Percentiles rank a stretch among this genome's conserved stretches.
Conservation (phyloP, 2,113 vertebrate genomes). For the Trachemys scripta region DNA sequence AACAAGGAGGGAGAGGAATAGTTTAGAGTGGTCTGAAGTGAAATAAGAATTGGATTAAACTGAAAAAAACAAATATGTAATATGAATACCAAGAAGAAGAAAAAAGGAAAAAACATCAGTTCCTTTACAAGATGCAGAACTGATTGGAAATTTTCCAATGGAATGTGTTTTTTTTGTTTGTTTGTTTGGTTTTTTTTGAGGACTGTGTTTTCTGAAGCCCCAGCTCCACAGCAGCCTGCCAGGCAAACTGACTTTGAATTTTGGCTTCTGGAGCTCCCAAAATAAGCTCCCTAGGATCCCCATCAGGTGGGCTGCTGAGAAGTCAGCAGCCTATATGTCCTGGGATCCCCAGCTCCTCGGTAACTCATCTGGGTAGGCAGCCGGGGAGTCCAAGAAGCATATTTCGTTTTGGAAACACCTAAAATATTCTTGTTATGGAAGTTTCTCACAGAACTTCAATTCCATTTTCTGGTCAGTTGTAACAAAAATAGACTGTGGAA, state of each 20-base stretch:
- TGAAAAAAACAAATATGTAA: not conserved
- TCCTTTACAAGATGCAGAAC: not conserved
- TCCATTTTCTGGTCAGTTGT: not conserved
- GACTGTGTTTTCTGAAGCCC: too few relatives aligned
- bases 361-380: not conserved
- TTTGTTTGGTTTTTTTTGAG: too few relatives aligned
- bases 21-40: not conserved
- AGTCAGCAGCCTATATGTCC: not conserved
- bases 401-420: not conserved
- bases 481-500: not conserved
- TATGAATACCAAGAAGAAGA: not conserved
- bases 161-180: not conserved
- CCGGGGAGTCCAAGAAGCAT: not conserved
- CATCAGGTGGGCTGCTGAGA: not conserved
- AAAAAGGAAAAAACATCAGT: too few relatives aligned
- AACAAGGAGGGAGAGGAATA: not conserved
- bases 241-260: not conserved
- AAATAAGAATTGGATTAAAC: not conserved
- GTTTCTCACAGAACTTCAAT: not conserved
- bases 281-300: not conserved
- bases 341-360: too few relatives aligned
- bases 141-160: not conserved
- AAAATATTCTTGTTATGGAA: not conserved
- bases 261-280: not conserved
- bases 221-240: too few relatives aligned